Evolutionary conservation across 2,113 vertebrate genomes (phyloP).

Genomic region (Heteronetta atricapilla): DNA sequence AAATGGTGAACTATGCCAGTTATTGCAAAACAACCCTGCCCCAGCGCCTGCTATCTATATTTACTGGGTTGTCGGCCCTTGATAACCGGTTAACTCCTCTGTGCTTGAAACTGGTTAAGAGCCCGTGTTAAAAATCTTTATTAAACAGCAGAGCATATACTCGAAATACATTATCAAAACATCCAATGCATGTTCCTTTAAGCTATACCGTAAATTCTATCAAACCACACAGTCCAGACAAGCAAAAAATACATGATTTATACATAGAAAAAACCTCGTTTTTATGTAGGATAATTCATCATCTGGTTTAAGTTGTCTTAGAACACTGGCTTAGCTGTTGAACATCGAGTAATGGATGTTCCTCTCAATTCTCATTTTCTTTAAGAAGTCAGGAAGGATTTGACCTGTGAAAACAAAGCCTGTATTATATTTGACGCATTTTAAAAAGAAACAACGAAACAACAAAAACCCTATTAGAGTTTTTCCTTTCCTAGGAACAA

Average conservation of each 20-base stretch:
- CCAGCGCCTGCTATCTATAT: not conserved
- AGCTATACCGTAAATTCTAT: not conserved
- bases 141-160: not conserved
- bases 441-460: not conserved
- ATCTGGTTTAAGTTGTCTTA: not conserved
- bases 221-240: not conserved
- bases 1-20: conserved; percentile 55
- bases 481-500: not conserved
- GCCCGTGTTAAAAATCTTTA: not conserved
- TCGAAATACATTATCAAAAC: not conserved
- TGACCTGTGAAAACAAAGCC: conserved; percentile 26
- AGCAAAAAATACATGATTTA: not conserved
- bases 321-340: not conserved
- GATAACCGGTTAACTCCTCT: not conserved
- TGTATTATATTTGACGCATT: not conserved
- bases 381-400: conserved; percentile 46
- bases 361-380: not conserved
- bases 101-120: not conserved
- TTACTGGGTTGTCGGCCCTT: not conserved
- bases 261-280: not conserved
- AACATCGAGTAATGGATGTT: not conserved
- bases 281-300: too few relatives aligned
- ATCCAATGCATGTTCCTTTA: accelerated
- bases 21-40: conserved; percentile 53
- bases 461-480: accelerated